phyloP scores from a whole-genome alignment of 1,140 invertebrate species.

The Ostrea denselamellosa region DNA sequence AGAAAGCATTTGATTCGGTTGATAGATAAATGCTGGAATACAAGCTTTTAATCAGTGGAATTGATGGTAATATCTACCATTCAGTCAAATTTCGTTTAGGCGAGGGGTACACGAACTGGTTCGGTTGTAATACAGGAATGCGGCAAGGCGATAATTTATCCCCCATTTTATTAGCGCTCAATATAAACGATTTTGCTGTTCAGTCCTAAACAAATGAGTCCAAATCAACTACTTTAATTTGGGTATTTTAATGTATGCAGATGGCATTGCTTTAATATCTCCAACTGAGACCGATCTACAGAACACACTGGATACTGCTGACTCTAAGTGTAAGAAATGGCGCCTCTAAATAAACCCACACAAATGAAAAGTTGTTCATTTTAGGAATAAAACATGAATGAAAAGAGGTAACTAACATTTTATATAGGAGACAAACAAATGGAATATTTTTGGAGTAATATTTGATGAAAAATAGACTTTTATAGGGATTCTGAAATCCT shows the following conservation, averaged over 20 bases:
- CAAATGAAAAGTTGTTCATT: not conserved
- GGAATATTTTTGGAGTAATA: not conserved
- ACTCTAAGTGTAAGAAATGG: slow-evolving; percentile 53
- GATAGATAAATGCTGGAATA: slow-evolving; percentile 40
- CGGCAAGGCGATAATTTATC: slow-evolving; percentile 58
- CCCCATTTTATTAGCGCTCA: slow-evolving; percentile 51
- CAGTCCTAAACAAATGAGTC: not conserved
- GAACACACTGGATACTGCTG: slow-evolving; percentile 45
- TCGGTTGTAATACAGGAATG: slow-evolving; percentile 49
- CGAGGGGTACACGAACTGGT: slow-evolving; percentile 51
- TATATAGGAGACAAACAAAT: not conserved
- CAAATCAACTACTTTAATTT: slow-evolving; percentile 19
- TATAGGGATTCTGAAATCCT: not conserved
- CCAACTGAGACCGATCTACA: slow-evolving; percentile 42
- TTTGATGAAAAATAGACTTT: not conserved
- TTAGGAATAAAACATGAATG: too few species aligned
- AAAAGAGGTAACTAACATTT: not conserved
- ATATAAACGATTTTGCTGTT: slow-evolving; percentile 51
- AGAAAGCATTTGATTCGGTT: too few species aligned
- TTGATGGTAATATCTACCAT: slow-evolving; percentile 52
- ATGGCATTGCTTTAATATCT: slow-evolving; percentile 54
- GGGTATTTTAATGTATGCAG: slow-evolving; percentile 37
- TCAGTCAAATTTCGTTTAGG: slow-evolving; percentile 45
- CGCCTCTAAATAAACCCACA: slow-evolving; percentile 44
- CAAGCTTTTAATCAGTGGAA: slow-evolving; percentile 41